Base-by-base conservation (phyloP, 2,797 vertebrate genomes). In the Percopsis omiscomaycus region DNA sequence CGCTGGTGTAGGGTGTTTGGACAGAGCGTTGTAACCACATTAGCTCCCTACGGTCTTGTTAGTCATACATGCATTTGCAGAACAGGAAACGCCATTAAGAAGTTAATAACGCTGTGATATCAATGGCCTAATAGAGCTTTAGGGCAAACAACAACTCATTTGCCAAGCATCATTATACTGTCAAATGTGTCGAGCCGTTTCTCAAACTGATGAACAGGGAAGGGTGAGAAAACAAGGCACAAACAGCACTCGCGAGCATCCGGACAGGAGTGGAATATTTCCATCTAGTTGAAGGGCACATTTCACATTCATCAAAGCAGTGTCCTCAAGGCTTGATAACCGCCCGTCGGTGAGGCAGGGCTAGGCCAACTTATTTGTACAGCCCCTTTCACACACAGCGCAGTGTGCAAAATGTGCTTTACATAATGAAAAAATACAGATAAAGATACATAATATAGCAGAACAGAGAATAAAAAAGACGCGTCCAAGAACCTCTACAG, bases 141-240 rank as follows among this genome's bases (percentile, higher is more conserved):
- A 13, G 48, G 62, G 11, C 45, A 10, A 9, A 30, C 9, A 59
- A 46, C 44, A 22, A 15, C 12, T 1, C 27, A 15, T 48, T 64
- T 48, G 45, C 58, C 58, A 49, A 60, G 58, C 45, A 45, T 58
- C 42, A 58, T 46, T 45, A 46, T 28, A 22, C 37, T 58, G 56
- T 58, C 42, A 58, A 58, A 58, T 27, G 16, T 22, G 42, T 13
- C 5, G 42, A 12, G 55, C 55, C 5, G n/a, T 44, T 57, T 44
- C 60, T 30, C 60, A 27, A 12, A 50, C 11, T 5, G 44, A 8
- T 6, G 44, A 28, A 22, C 11, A 16, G 3, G 12, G 8, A 13
- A 54, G 10, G 10, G 15, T 16, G 13, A 29, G 27, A 54, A 11
- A 3, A 54, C 16, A 14, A 54, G 13, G 27, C 52, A 29, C 52